Percentiles rank a stretch among this genome's conserved stretches.
Conservation (phyloP, 2,797 vertebrate genomes). For the Bovichtus variegatus region DNA sequence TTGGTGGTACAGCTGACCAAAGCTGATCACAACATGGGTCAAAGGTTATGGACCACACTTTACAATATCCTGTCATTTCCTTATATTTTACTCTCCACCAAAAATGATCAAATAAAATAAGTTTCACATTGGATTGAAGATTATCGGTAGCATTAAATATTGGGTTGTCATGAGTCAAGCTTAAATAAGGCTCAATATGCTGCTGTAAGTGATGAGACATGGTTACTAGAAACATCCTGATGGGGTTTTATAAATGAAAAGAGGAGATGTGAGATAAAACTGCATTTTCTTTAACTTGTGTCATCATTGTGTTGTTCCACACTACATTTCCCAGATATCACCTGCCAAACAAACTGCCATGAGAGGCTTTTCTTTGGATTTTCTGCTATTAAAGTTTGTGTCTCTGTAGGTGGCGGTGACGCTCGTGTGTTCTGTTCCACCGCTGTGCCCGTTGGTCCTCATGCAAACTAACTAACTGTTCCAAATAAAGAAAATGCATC, state of each 20-base stretch:
- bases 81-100: not conserved
- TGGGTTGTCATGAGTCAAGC: no score
- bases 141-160: not conserved
- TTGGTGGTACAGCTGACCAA: not conserved
- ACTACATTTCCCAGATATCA: slow-evolving; percentile 19
- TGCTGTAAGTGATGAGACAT: not conserved
- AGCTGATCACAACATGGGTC: no score
- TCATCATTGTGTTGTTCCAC: not conserved
- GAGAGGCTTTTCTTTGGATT: not conserved
- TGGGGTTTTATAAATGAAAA: not conserved
- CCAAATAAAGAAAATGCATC: slow-evolving; percentile 45
- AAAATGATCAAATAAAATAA: not conserved
- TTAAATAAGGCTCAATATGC: not conserved
- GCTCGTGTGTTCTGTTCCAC: not conserved
- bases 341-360: slow-evolving; percentile 5
- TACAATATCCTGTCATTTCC: not conserved
- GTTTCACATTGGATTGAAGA: not conserved
- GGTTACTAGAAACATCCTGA: not conserved
- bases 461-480: slow-evolving; percentile 1
- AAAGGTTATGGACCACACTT: not conserved
- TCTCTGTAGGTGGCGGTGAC: slow-evolving; percentile 31
- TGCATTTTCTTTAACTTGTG: not conserved
- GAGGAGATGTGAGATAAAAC: not conserved
- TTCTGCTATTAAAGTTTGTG: not conserved
- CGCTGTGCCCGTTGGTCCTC: not conserved